phyloP scores from a whole-genome alignment of 2,113 vertebrate species.

The Dasyornis broadbenti region DNA sequence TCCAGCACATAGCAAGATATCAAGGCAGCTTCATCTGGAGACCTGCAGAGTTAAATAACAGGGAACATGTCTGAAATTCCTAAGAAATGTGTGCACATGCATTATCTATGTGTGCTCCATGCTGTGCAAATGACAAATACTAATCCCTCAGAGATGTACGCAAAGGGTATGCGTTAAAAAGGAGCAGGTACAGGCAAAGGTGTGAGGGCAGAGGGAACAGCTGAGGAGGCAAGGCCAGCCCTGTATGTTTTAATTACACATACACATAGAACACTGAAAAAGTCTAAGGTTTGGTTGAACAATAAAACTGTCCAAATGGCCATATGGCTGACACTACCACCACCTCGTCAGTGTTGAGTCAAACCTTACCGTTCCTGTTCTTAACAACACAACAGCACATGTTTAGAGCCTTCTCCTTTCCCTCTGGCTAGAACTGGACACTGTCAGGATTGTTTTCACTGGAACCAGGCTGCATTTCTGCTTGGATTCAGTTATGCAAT shows the following conservation, averaged over 20 bases:
- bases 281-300: neutral
- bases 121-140: neutral
- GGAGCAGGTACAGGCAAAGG: neutral
- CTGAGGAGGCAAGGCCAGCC: neutral
- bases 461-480: neutral
- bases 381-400: fast-evolving
- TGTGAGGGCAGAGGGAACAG: neutral
- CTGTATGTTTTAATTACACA: neutral
- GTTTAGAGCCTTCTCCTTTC: neutral
- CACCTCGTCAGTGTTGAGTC: neutral
- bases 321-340: neutral
- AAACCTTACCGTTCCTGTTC: neutral
- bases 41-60: neutral
- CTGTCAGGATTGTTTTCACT: neutral
- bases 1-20: neutral
- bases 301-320: neutral
- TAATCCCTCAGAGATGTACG: neutral
- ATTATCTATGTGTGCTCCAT: neutral
- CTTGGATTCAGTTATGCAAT: neutral
- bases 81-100: neutral
- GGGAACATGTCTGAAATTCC: neutral
- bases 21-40: neutral
- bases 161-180: neutral
- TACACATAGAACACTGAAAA: neutral
- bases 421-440: neutral